These are phyloP conservation scores for Xylocopa sonorina DNA, from an alignment of 1,140 invertebrate genomes.

Conservation along the genomic window DNA sequence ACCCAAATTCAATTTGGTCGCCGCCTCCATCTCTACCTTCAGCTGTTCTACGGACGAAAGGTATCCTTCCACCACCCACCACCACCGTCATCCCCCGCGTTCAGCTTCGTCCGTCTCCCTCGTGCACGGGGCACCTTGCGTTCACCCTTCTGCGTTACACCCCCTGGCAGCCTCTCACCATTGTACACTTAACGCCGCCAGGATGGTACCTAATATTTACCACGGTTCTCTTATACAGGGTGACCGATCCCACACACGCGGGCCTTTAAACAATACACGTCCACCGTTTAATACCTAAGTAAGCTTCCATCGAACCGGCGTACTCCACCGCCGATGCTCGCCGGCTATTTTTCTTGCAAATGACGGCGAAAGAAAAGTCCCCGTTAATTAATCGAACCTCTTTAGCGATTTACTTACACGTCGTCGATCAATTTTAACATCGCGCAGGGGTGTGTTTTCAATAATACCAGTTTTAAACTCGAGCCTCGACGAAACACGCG, in stretches of 20 bases:
- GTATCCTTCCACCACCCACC: conserved; percentile 64
- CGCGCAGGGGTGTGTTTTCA: neutral
- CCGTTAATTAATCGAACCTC: conserved; percentile 28
- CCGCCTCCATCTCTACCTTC: conserved; percentile 78
- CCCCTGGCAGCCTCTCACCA: conserved; percentile 51
- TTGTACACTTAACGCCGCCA: conserved; percentile 70
- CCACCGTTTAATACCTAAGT: conserved; percentile 38
- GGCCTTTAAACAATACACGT: conserved; percentile 61
- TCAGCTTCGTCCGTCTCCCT: conserved; percentile 9
- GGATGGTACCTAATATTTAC: conserved; percentile 76
- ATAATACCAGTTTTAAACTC: neutral
- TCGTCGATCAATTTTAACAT: no score
- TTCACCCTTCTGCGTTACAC: conserved; percentile 59
- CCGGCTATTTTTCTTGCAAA: conserved; percentile 34
- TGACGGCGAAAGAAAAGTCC: conserved; percentile 19
- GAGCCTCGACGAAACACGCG: neutral
- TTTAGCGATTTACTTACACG: neutral
- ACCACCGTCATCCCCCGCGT: neutral
- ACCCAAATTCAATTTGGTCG: conserved; percentile 84
- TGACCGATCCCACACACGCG: conserved; percentile 65
- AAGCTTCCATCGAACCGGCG: conserved; percentile 2
- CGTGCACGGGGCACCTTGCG: neutral
- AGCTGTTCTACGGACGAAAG: conserved; percentile 76
- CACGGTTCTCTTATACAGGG: conserved; percentile 66
- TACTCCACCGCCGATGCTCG: neutral